Conservation (phyloP, 2,113 vertebrate species). For the Daubentonia madagascariensis region DNA sequence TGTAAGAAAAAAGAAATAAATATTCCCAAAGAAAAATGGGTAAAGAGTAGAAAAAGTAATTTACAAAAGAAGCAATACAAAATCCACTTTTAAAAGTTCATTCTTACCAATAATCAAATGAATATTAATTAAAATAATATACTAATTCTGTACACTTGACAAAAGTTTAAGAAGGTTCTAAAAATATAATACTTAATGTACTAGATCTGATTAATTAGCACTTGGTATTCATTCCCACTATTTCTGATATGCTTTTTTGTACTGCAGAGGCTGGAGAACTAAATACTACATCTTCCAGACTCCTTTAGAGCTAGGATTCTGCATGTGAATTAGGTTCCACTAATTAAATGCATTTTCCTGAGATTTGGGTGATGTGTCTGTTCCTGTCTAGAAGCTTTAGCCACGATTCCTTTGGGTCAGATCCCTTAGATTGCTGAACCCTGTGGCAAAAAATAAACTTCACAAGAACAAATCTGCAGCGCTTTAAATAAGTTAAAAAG, state of each 20-base stretch:
- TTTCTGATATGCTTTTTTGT: background rate
- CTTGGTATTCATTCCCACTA: background rate
- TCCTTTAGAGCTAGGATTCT: background rate
- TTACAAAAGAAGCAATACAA: slow-evolving; percentile 6
- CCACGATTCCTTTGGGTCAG: background rate
- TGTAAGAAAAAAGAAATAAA: background rate
- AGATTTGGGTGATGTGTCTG: background rate
- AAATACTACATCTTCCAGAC: background rate
- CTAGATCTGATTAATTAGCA: background rate
- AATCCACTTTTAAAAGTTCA: background rate
- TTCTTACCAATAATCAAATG: slow-evolving; percentile 1
- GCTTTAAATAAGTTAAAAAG: background rate
- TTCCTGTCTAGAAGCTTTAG: background rate
- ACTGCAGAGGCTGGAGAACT: background rate
- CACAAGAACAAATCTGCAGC: background rate
- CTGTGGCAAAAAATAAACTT: background rate
- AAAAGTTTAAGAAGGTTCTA: background rate
- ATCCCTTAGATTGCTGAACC: background rate
- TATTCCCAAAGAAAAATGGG: background rate
- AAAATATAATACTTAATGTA: background rate
- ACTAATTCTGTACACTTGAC: background rate
- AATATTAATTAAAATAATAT: background rate
- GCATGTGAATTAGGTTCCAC: background rate
- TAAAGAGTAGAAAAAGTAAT: background rate
- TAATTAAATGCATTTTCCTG: background rate